phyloP scores from a whole-genome alignment of 2,797 vertebrate genomes.

The Cossypha dichroa region DNA sequence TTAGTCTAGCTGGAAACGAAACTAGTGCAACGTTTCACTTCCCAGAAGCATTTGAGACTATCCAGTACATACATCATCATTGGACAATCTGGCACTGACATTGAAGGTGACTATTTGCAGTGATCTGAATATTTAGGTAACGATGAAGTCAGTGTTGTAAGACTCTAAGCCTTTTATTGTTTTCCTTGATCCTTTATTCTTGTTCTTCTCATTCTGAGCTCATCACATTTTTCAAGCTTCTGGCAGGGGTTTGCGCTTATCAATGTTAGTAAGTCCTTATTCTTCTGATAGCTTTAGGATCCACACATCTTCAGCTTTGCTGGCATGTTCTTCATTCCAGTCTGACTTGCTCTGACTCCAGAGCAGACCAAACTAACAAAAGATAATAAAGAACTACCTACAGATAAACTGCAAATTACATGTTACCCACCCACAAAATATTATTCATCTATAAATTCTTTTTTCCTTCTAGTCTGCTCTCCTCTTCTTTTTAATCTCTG shows the following conservation, averaged over 20 bases:
- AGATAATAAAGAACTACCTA: conserved; percentile 82
- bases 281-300: conserved; percentile 63
- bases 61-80: neutral
- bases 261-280: conserved; percentile 50
- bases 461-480: neutral
- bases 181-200: conserved; percentile 49
- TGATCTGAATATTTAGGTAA: conserved; percentile 34
- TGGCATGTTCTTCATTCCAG: conserved; percentile 81
- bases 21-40: neutral
- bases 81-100: conserved; percentile 34
- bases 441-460: neutral
- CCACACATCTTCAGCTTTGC: conserved; percentile 67
- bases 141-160: conserved; percentile 41
- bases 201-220: conserved; percentile 62
- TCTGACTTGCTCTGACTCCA: conserved; percentile 80
- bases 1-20: conserved; percentile 39
- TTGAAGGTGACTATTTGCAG: conserved; percentile 12
- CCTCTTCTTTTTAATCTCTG: neutral
- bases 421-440: conserved; percentile 9
- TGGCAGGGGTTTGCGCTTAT: conserved; percentile 43
- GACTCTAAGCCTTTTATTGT: conserved; percentile 25
- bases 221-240: conserved; percentile 54
- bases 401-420: conserved; percentile 51
- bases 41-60: neutral
- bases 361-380: conserved; percentile 85